phyloP scores from a whole-genome alignment of 2,113 vertebrate genomes.

The Hystrix brachyura region DNA sequence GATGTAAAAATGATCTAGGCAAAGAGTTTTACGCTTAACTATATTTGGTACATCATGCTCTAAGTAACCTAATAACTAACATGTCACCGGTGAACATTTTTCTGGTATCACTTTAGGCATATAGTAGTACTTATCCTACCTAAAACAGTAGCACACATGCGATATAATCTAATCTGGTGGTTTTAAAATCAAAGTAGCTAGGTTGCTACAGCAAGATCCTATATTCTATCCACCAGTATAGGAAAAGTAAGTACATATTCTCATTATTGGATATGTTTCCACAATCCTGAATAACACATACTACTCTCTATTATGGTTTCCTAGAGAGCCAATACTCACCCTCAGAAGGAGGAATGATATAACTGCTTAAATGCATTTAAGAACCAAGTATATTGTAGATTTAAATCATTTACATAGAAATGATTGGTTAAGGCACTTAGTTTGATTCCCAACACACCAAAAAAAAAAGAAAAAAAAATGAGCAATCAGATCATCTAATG shows the following conservation, averaged over 20 bases:
- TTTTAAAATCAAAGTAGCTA: conserved; percentile 51
- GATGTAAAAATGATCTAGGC: neutral
- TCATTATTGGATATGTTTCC: neutral
- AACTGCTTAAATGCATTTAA: neutral
- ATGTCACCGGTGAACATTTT: neutral
- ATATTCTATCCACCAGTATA: neutral
- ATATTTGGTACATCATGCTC: neutral
- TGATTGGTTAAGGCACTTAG: neutral
- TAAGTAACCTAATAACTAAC: neutral
- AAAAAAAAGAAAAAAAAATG: neutral
- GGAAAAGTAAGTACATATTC: neutral
- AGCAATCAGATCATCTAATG: conserved; percentile 18
- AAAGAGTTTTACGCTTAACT: neutral
- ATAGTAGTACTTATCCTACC: neutral
- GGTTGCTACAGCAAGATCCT: neutral
- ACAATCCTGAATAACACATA: neutral
- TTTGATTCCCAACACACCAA: too few species aligned
- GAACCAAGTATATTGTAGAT: neutral
- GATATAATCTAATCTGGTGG: neutral
- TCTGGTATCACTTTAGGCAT: neutral
- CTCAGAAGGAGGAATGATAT: neutral
- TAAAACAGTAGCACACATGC: neutral
- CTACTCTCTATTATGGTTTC: neutral
- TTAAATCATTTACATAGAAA: conserved; percentile 5
- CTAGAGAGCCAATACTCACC: neutral